phyloP scores from a whole-genome alignment of 2,797 vertebrate genomes.

The Crenuchus spilurus region DNA sequence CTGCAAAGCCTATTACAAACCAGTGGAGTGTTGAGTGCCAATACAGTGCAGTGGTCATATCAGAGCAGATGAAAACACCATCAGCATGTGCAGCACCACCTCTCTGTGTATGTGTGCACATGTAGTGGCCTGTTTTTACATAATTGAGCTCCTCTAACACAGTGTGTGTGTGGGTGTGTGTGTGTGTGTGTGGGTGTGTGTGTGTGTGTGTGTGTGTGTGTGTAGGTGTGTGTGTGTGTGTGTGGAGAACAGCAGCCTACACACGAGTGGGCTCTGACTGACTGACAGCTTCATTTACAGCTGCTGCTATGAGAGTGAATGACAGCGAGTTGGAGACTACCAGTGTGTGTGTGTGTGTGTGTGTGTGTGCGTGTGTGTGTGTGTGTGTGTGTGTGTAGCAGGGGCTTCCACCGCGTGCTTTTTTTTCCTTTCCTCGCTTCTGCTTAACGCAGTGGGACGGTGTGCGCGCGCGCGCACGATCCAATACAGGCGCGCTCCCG shows the following conservation, averaged over 20 bases:
- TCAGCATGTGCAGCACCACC: slow-evolving; percentile 15
- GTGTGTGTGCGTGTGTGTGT: not conserved
- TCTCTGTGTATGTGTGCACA: slow-evolving; percentile 5
- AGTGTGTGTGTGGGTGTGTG: no score
- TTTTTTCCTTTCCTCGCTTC: not conserved
- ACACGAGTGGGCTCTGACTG: slow-evolving; percentile 19
- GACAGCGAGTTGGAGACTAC: slow-evolving; percentile 31
- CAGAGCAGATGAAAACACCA: slow-evolving; percentile 27
- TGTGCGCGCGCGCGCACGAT: not conserved
- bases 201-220: no score
- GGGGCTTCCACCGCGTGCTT: not conserved
- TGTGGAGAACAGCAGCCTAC: not conserved
- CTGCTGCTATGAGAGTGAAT: slow-evolving; percentile 25
- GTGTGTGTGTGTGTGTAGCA: not conserved
- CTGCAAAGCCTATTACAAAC: slow-evolving; percentile 21
- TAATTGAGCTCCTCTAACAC: slow-evolving; percentile 13
- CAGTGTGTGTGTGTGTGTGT: not conserved
- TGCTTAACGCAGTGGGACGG: slow-evolving; percentile 21
- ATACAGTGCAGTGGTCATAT: slow-evolving; percentile 20
- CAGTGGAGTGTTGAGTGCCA: slow-evolving; percentile 28
- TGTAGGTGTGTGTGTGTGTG: no score
- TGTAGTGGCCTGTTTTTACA: slow-evolving; percentile 38
- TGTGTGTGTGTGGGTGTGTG: no score
- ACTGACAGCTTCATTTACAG: slow-evolving; percentile 32
- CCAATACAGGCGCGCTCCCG: slow-evolving; percentile 5